Evolutionary conservation across 2,797 vertebrate genomes (phyloP), one percentile per base, ranked within the genome.

Genomic region (Parotocinclus haroldoi): DNA sequence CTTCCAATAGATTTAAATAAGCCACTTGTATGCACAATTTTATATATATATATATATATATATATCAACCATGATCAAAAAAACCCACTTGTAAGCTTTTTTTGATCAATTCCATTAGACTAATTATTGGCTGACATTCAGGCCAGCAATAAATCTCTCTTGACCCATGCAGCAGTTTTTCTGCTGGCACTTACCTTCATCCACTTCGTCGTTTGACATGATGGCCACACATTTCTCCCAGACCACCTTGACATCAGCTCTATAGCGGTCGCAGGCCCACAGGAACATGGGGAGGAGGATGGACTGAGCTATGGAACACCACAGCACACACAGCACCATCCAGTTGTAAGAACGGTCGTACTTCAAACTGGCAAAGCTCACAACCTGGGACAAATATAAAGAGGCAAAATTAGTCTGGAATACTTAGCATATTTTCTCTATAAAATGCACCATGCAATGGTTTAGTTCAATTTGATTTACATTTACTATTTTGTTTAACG

Each of bases 241-340:
- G 76, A 96, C 85, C 64, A 94, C 90, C 68, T 88, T 91, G 71
- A 93, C 87, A 71, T 95, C 91, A 0, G 94, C 93, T 0, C 95
- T 88, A 80, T 96, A 96, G 37, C 94, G 95, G 75, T 95, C 94
- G 1, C 94, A 97, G 54, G 93, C 93, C 93, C 94, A 95, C 52
- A 97, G 89, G 86, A 94, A 93, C 76, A 93, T 82, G 0, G 95
- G 95, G 38, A 96, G 87, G 67, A 97, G 89, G 71, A 95, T 91
- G 67, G 94, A 93, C 84, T 97, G 95, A 27, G 88, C 86, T n/a
- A 96, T 92, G 0, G 95, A 95, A 86, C 95, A 96, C 95, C 95
- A 97, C 38, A 97, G 85, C 72, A 96, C 89, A 6, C 94, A 95
- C 69, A 94, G 78, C 10, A 92, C 92, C 95, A 96, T 97, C 94